Conservation (phyloP, 2,113 vertebrate genomes). For the Scytalopus superciliaris region DNA sequence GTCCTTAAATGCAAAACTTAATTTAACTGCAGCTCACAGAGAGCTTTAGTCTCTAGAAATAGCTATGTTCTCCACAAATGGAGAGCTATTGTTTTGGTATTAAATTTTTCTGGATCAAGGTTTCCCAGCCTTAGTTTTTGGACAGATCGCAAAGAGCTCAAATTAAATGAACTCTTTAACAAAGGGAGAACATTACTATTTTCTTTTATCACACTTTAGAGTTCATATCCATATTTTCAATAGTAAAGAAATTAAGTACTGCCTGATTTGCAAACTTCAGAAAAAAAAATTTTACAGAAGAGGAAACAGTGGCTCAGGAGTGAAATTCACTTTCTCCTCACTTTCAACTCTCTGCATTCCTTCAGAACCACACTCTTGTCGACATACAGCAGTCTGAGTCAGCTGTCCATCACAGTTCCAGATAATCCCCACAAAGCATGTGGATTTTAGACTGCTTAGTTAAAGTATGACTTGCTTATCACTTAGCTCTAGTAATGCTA, state of each 20-base stretch:
- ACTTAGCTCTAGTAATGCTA: not conserved
- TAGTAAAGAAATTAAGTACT: not conserved
- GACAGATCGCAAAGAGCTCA: not conserved
- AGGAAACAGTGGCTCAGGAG: not conserved
- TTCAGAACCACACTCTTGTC: not conserved
- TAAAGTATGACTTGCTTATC: constrained; percentile 36
- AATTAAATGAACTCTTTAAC: not conserved
- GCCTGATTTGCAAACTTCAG: not conserved
- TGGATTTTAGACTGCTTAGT: constrained; percentile 36
- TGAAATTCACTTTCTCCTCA: not conserved
- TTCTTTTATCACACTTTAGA: not conserved
- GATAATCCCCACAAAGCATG: not conserved
- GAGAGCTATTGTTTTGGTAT: not conserved
- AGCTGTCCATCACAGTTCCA: not conserved
- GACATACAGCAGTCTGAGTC: not conserved
- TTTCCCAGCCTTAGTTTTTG: not conserved
- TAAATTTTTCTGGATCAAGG: not conserved
- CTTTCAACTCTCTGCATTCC: not conserved
- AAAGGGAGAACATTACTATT: not conserved
- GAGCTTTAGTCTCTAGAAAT: not conserved
- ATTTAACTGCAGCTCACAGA: not conserved
- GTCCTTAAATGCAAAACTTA: not conserved
- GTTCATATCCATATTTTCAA: not conserved
- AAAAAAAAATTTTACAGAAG: not conserved
- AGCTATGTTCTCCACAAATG: not conserved